phyloP scores from a whole-genome alignment of 2,113 vertebrate genomes.

The Spea multiplicata region DNA sequence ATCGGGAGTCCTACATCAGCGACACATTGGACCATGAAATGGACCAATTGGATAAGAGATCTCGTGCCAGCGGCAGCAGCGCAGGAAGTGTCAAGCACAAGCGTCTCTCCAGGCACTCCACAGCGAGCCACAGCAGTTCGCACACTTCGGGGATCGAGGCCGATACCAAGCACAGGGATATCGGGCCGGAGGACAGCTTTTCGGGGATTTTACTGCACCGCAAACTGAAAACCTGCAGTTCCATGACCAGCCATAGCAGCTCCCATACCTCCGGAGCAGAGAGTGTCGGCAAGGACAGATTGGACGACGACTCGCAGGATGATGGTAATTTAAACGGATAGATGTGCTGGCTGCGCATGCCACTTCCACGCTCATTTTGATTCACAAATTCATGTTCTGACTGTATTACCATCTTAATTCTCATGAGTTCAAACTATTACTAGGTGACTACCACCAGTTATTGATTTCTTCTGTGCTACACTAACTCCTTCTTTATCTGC shows the following conservation, averaged over 20 bases:
- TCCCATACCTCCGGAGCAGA: conserved; percentile 94
- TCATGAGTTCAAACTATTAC: too few species aligned
- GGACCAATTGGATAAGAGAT: conserved; percentile 91
- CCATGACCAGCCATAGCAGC: conserved; percentile 90
- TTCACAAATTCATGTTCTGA: too few species aligned
- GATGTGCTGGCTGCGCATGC: too few species aligned
- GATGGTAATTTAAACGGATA: conserved; percentile 77
- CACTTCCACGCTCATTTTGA: too few species aligned
- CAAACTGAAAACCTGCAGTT: conserved; percentile 87
- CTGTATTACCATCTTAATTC: too few species aligned
- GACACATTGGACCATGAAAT: conserved; percentile 94
- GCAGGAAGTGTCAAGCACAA: conserved; percentile 79
- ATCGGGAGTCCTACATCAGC: conserved; percentile 96
- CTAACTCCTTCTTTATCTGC: too few species aligned
- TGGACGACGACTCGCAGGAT: conserved; percentile 82
- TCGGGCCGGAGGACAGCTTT: conserved; percentile 73
- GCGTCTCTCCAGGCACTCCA: conserved; percentile 87
- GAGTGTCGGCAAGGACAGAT: conserved; percentile 87
- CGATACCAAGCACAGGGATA: conserved; percentile 67
- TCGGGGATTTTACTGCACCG: conserved; percentile 67
- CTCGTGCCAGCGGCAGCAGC: conserved; percentile 90
- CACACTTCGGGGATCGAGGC: conserved; percentile 94
- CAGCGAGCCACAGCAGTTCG: conserved; percentile 89
- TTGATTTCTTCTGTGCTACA: too few species aligned
- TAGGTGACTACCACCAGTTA: too few species aligned